Percentiles rank a stretch among this genome's conserved stretches.
Conservation (phyloP, 2,113 vertebrate genomes). For the Cinclus cinclus region DNA sequence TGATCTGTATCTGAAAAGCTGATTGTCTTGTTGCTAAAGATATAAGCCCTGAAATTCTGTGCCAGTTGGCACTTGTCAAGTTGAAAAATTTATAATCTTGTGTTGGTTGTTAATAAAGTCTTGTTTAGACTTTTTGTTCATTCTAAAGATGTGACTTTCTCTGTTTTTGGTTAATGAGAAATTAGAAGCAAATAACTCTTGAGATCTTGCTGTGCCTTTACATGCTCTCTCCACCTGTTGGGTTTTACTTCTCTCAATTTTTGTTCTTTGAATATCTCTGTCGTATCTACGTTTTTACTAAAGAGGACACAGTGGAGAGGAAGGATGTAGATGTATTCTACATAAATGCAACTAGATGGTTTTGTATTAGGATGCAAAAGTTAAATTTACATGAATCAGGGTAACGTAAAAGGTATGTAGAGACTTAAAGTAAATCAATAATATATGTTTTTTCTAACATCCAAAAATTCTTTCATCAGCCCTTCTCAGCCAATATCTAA, state of each 20-base stretch:
- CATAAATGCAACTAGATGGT: neutral
- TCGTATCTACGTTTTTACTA: neutral
- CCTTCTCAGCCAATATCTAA: neutral
- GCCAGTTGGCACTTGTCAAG: neutral
- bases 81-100: neutral
- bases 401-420: neutral
- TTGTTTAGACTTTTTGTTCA: neutral
- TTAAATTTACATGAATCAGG: neutral
- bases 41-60: neutral
- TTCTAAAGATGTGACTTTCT: neutral
- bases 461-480: neutral
- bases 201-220: neutral
- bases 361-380: neutral
- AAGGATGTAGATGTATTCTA: neutral
- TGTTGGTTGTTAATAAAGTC: neutral
- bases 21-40: neutral
- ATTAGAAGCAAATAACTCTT: neutral
- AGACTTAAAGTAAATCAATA: neutral
- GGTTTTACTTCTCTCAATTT: neutral
- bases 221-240: neutral
- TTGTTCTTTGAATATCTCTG: neutral
- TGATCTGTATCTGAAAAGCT: neutral
- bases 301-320: neutral
- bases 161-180: neutral
- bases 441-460: neutral